Percentiles rank a stretch among this genome's conserved stretches.
phyloP scores from a whole-genome alignment of 2,888 invertebrate genomes.

The Drosophila antonietae region DNA sequence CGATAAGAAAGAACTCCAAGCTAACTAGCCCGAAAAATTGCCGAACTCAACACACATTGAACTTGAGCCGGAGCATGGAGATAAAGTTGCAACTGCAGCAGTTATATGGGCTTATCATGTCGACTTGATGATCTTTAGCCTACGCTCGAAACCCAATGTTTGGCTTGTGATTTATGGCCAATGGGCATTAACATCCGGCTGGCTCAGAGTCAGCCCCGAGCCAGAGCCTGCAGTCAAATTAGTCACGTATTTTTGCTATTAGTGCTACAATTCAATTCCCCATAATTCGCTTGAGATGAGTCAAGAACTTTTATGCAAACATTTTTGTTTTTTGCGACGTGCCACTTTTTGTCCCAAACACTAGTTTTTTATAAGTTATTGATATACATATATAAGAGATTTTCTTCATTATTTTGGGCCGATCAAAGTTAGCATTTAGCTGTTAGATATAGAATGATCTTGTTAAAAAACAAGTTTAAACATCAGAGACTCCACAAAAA shows the following conservation, averaged over 20 bases:
- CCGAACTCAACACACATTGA: slow-evolving; percentile 26
- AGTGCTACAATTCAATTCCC: slow-evolving; percentile 50
- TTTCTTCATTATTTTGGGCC: not conserved
- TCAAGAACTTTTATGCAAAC: slow-evolving; percentile 41
- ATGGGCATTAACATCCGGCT: slow-evolving; percentile 61
- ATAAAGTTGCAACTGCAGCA: slow-evolving; percentile 5
- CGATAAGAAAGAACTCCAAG: slow-evolving; percentile 42
- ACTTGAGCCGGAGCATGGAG: slow-evolving; percentile 22
- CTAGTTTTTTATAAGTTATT: slow-evolving; percentile 20
- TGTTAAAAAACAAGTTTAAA: slow-evolving; percentile 39
- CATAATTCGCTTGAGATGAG: slow-evolving; percentile 48
- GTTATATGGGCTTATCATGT: not conserved
- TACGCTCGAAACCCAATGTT: slow-evolving; percentile 15
- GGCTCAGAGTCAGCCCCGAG: slow-evolving; percentile 16
- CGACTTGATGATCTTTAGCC: slow-evolving; percentile 4
- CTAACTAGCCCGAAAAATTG: slow-evolving; percentile 57
- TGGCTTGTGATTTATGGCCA: slow-evolving; percentile 44
- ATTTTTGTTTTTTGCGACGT: slow-evolving; percentile 35
- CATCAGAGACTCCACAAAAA: slow-evolving; percentile 18
- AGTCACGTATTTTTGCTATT: slow-evolving; percentile 73
- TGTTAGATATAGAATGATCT: slow-evolving; percentile 50
- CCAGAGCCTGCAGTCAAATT: slow-evolving; percentile 45
- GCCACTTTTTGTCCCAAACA: slow-evolving; percentile 32
- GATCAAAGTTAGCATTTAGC: slow-evolving; percentile 34
- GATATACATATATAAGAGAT: not conserved